Conservation (phyloP, 2,113 vertebrate genomes). For the Marmota flaviventris region DNA sequence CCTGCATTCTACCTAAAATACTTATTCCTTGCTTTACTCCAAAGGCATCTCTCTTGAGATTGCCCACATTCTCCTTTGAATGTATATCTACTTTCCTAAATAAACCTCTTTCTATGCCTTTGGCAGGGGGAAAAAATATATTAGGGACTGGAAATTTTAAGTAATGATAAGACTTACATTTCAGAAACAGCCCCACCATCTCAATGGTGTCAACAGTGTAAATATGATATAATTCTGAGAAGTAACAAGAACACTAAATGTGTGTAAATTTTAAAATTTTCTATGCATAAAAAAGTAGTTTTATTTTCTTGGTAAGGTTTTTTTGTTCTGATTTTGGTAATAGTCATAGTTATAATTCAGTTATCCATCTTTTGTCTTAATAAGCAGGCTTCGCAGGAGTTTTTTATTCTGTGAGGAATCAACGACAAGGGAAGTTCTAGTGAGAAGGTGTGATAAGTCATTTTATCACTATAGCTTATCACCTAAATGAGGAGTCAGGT, state of each 20-base stretch:
- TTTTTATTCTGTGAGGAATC: slow-evolving; percentile 23
- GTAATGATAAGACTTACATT: not conserved
- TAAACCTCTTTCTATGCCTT: too few species aligned
- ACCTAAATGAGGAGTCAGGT: not conserved
- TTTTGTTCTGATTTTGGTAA: slow-evolving; percentile 6
- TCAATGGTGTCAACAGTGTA: not conserved
- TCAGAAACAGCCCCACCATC: not conserved
- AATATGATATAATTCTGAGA: accelerated
- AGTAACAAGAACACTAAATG: not conserved
- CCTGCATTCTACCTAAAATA: too few species aligned
- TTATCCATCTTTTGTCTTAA: slow-evolving; percentile 12
- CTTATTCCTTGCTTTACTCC: too few species aligned
- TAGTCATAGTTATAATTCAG: slow-evolving; percentile 23
- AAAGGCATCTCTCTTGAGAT: too few species aligned
- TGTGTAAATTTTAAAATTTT: not conserved
- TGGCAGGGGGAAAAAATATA: too few species aligned
- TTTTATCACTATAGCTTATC: slow-evolving; percentile 14
- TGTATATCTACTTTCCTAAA: too few species aligned
- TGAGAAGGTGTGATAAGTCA: not conserved
- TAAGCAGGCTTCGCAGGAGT: not conserved
- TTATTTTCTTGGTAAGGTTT: slow-evolving; percentile 34
- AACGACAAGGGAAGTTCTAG: not conserved
- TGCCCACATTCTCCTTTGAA: too few species aligned
- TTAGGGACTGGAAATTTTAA: slow-evolving; percentile 32
- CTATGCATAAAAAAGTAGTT: not conserved